Percentiles rank a stretch among this genome's conserved stretches.
phyloP scores from a whole-genome alignment of 2,888 invertebrate species.

The Muschampia staudingeri region DNA sequence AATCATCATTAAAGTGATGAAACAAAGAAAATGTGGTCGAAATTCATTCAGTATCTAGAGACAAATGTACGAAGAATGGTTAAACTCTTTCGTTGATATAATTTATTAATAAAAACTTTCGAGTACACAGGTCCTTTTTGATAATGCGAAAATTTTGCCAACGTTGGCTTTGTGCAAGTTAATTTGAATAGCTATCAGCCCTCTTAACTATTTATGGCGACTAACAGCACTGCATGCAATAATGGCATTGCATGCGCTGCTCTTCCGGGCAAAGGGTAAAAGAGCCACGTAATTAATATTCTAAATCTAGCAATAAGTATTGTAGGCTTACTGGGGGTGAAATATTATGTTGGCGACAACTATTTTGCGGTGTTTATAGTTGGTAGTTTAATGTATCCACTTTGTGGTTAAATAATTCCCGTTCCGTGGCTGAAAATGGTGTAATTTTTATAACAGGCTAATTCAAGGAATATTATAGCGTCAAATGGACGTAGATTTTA shows the following conservation, averaged over 20 bases:
- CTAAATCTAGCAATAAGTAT: conserved; percentile 53
- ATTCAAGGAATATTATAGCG: not conserved
- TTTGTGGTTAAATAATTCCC: conserved; percentile 5
- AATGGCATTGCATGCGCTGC: conserved; percentile 52
- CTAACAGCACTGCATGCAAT: conserved; percentile 51
- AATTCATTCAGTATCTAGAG: no score
- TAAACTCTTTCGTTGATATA: not conserved
- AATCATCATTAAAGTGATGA: no score
- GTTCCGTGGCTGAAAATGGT: not conserved
- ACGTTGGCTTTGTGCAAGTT: conserved; percentile 44
- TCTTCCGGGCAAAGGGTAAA: conserved; percentile 52
- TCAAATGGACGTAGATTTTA: not conserved
- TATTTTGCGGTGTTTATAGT: conserved; percentile 29
- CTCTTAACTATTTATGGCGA: conserved; percentile 49
- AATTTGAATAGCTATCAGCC: conserved; percentile 52
- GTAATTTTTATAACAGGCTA: not conserved
- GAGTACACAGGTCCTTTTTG: conserved; percentile 41
- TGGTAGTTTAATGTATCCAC: not conserved
- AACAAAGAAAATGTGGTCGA: no score
- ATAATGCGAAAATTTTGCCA: conserved; percentile 48
- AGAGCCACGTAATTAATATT: conserved; percentile 52
- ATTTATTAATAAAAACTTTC: not conserved
- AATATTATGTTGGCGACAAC: conserved; percentile 42
- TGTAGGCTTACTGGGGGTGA: conserved; percentile 39
- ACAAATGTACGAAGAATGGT: not conserved